Base-by-base conservation (phyloP, 2,113 vertebrate species). In the Poicephalus gulielmi region DNA sequence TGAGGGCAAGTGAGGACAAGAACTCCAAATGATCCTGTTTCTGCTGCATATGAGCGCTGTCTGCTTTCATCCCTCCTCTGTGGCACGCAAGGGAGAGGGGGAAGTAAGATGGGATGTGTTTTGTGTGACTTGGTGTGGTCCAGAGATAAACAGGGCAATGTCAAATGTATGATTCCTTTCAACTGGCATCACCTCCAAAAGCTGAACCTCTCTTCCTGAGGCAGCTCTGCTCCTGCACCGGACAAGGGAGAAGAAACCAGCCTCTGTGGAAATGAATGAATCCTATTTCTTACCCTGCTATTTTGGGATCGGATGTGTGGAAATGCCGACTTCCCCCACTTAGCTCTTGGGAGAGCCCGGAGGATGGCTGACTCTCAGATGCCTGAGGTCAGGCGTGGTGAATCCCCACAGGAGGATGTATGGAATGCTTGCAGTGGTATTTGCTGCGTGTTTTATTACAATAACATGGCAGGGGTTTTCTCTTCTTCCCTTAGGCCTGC, bases 391-490 rank as follows among this genome's bases (percentile, higher is more conserved):
- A 64, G 57, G 3, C 0, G 0, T 9, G 63, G 52, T 66, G 83
- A 60, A 53, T 64, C 52, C 83, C 68, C 3, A 1, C 24, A 5
- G 74, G 33, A 18, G 22, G 68, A 23, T 35, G n/a, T 19, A 18
- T 4, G 10, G 43, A 64, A 25, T 62, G 83, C 37, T 57, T 44
- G 35, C 63, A 0, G 0, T 3, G 24, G 31, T 8, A 30, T 63
- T 92, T 43, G n/a, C 28, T 39, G 17, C 0, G 0, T 10, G 6
- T 17, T 53, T 41, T 39, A 2, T 37, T 35, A 3, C 1, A 49
- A 12, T 10, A 73, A 39, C 47, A 10, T 0, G 0, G 63, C 53
- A 31, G 60, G 37, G 17, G 57, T 91, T 75, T 53, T 78, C 46
- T 90, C 55, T 41, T 77, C 60, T 55, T n/a, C 3, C 66, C 35